phyloP scores from a whole-genome alignment of 2,888 invertebrate genomes.

The Tiliacea citrago region DNA sequence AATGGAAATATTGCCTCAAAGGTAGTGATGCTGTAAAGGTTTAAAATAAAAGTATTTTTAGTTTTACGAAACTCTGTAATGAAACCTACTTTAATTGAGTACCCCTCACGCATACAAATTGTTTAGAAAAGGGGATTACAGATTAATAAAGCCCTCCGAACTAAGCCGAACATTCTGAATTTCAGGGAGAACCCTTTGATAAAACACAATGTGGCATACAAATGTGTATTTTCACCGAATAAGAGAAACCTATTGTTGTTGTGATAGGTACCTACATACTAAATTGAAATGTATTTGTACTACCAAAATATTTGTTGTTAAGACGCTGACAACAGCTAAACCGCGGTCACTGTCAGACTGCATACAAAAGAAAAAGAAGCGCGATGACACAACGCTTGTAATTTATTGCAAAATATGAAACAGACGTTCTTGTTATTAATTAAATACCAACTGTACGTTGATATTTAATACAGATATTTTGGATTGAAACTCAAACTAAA shows the following conservation, averaged over 20 bases:
- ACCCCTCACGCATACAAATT: constrained; percentile 34
- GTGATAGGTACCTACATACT: not conserved
- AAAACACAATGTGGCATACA: constrained; percentile 16
- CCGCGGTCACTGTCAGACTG: no score
- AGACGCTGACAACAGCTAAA: no score
- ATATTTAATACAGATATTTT: no score
- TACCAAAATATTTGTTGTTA: no score
- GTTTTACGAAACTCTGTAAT: not conserved
- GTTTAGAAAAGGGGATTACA: not conserved
- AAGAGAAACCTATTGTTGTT: not conserved
- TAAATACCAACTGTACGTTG: no score
- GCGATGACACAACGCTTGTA: no score
- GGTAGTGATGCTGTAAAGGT: not conserved
- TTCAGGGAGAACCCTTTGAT: not conserved
- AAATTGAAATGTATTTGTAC: not conserved
- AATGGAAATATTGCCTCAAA: not conserved
- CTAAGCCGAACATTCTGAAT: constrained; percentile 20
- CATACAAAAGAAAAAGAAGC: no score
- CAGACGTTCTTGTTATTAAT: no score
- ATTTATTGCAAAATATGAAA: no score
- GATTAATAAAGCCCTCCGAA: constrained; percentile 19
- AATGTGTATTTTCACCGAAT: not conserved
- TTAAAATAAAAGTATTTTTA: not conserved
- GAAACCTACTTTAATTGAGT: constrained; percentile 10
- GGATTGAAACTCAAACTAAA: no score